Evolutionary conservation across 2,888 invertebrate genomes (phyloP).

Genomic region (Caenorhabditis sp.): DNA sequence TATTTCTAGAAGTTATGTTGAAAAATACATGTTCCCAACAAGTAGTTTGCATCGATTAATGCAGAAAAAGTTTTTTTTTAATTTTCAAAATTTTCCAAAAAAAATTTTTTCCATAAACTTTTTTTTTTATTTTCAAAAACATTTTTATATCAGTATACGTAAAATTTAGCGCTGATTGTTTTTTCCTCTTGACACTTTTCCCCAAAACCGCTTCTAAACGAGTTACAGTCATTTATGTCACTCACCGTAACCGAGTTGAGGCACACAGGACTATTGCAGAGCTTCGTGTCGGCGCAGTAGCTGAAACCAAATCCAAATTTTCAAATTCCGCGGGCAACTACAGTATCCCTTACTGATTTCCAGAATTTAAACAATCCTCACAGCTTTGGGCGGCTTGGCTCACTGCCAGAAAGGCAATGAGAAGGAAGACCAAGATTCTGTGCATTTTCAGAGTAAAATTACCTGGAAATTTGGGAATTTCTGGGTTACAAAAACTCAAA

Average conservation of each 20-base stretch:
- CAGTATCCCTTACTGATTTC: conserved; percentile 37
- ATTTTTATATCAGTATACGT: too few relatives aligned
- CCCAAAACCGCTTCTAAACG: background rate
- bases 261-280: conserved; percentile 55
- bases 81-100: too few relatives aligned
- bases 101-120: too few relatives aligned
- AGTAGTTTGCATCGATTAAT: too few relatives aligned
- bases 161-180: too few relatives aligned
- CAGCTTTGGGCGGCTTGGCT: conserved; percentile 20
- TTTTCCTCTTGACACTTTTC: too few relatives aligned
- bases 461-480: conserved; percentile 11
- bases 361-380: conserved; percentile 39
- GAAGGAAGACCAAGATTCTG: background rate
- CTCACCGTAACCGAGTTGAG: conserved; percentile 61
- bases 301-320: conserved; percentile 30
- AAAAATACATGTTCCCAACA: too few relatives aligned
- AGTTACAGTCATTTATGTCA: too few relatives aligned
- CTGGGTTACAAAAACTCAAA: conserved; percentile 4
- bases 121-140: too few relatives aligned
- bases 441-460: conserved; percentile 33
- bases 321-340: background rate
- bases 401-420: conserved; percentile 1
- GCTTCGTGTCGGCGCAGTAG: conserved; percentile 54
- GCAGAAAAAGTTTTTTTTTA: too few relatives aligned
- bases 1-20: too few relatives aligned